Evolutionary conservation across 2,888 invertebrate genomes (phyloP), one percentile per base, ranked within the genome.

Genomic region (Alloplasta piceator): DNA sequence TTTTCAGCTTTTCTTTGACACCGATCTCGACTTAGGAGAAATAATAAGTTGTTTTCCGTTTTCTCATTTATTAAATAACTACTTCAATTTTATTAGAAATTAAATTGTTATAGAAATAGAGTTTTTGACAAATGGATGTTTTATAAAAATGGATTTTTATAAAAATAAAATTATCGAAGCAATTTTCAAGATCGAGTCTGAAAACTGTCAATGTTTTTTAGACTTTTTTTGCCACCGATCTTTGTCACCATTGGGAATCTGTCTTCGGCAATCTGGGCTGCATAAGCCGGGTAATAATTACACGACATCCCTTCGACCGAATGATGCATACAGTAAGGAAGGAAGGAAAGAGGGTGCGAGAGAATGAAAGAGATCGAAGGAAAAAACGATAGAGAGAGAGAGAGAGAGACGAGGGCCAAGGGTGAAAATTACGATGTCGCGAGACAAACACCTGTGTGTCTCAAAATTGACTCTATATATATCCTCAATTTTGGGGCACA

Each of bases 371-470:
- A 67, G 50, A 56, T 68, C 50, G 67, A 63, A 55, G 26, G 68
- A 68, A 77, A 77, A 64, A 66, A 52, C n/a, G n/a, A n/a, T n/a
- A n/a, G n/a, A n/a, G 38, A 41, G 43, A 41, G 38, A 55, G 43
- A 56, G 26, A n/a, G 73, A 60, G 80, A 71, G 67, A 76, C 80
- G 76, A 80, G 67, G 50, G 41, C 67, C 38, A 82, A 78, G 85
- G 82, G 84, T 85, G 86, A 88, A 83, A 86, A 36, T 75, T 84
- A 86, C 84, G 86, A 80, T 78, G 80, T 77, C 79, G 83, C 82
- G 83, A 71, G 77, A 78, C 71, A 82, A 86, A 85, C 90, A 91
- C 91, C 91, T 91, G 91, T 86, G 89, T 84, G 87, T 26, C 80
- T 74, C 46, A 56, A 80, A 70, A 76, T 82, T 76, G 73, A 48